Evolutionary conservation across 2,797 vertebrate genomes (phyloP).

Genomic region (Siniperca undulata): DNA sequence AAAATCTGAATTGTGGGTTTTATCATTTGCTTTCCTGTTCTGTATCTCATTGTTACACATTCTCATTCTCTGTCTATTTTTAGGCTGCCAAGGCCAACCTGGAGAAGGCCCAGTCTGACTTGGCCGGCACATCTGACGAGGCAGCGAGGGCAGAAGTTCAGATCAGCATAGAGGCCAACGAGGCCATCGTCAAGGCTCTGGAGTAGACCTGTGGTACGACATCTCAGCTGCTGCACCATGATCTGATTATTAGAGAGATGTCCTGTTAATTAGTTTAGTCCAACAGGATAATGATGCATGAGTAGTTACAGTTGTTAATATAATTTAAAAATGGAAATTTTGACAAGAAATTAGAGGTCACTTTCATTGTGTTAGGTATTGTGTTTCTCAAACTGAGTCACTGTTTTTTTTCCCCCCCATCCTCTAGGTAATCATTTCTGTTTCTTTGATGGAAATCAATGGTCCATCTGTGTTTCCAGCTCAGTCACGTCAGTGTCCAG

Average conservation of each 20-base stretch:
- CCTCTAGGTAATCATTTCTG: slow-evolving; percentile 61
- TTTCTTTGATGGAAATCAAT: slow-evolving; percentile 64
- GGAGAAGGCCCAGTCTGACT: slow-evolving; percentile 91
- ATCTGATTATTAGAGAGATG: not conserved
- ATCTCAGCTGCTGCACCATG: not conserved
- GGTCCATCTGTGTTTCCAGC: slow-evolving; percentile 69
- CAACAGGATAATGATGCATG: not conserved
- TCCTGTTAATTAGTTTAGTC: not conserved
- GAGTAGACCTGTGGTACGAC: slow-evolving; percentile 84
- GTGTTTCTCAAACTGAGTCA: not conserved
- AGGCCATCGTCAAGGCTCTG: slow-evolving; percentile 96
- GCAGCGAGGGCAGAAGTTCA: slow-evolving; percentile 89
- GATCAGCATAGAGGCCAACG: slow-evolving; percentile 93
- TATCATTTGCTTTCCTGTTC: not conserved
- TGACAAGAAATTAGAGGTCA: not conserved
- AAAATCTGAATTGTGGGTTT: not conserved
- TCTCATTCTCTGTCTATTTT: slow-evolving; percentile 16
- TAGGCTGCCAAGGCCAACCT: slow-evolving; percentile 93
- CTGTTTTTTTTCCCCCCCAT: not conserved
- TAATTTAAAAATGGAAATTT: not conserved
- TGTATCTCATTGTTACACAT: not conserved
- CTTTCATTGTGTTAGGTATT: not conserved
- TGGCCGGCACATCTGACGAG: slow-evolving; percentile 86
- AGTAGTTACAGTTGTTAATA: not conserved
- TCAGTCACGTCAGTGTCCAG: slow-evolving; percentile 74